Evolutionary conservation across 1,140 invertebrate species (phyloP).

Genomic region (Popillia japonica): DNA sequence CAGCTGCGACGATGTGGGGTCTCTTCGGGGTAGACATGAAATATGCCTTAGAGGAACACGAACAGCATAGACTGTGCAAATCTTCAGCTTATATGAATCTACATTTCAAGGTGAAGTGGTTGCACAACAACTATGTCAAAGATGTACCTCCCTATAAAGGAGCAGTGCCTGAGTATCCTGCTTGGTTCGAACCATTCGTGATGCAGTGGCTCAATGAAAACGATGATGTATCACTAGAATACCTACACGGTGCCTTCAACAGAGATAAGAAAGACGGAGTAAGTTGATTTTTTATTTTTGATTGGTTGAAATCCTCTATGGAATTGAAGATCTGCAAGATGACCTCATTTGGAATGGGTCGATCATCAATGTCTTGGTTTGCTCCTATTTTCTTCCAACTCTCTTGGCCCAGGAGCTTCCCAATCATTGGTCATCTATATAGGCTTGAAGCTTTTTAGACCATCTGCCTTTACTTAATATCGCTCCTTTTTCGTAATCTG

Average conservation of each 20-base stretch:
- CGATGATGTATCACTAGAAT: constrained; percentile 98
- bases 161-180: constrained; percentile 93
- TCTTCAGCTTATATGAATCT: constrained; percentile 99
- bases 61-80: constrained; percentile 93
- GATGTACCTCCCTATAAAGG: constrained; percentile 97
- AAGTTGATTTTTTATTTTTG: too few species aligned
- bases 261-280: constrained; percentile 99
- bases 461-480: too few species aligned
- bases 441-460: too few species aligned
- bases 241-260: constrained; percentile 97
- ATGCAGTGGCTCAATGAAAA: constrained; percentile 99
- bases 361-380: too few species aligned
- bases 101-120: constrained; percentile 99
- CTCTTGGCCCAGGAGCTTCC: too few species aligned
- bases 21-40: constrained; percentile 98
- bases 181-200: constrained; percentile 99
- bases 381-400: too few species aligned
- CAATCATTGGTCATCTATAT: too few species aligned
- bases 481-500: too few species aligned
- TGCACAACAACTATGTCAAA: constrained; percentile 98
- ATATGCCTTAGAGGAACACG: constrained; percentile 97
- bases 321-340: too few species aligned
- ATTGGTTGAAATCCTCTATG: too few species aligned
- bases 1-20: constrained; percentile 97
- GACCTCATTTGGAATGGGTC: too few species aligned